Evolutionary conservation across 2,113 vertebrate genomes (phyloP).

Genomic region (Ranitomeya variabilis): DNA sequence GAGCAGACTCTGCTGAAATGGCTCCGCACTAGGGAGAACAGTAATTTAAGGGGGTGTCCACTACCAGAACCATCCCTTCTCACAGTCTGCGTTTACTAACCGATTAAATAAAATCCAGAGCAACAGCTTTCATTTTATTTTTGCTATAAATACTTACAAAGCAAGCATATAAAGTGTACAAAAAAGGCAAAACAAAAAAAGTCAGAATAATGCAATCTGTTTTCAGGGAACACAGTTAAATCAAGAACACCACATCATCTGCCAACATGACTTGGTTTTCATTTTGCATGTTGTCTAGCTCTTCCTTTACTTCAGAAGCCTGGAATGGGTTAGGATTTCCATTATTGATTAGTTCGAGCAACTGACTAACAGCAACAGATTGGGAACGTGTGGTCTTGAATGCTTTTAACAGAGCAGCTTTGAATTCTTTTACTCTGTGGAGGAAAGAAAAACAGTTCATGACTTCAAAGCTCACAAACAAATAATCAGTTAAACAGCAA

Average conservation of each 20-base stretch:
- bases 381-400: constrained; percentile 67
- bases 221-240: constrained; percentile 50
- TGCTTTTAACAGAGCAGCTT: constrained; percentile 65
- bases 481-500: background rate
- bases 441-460: background rate
- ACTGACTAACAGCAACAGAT: constrained; percentile 64
- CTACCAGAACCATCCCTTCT: too few species aligned
- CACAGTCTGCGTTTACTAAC: too few species aligned
- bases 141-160: constrained; percentile 24
- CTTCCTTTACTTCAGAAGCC: constrained; percentile 63
- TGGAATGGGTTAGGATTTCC: constrained; percentile 61
- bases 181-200: too few species aligned
- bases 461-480: too few species aligned
- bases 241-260: constrained; percentile 70
- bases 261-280: constrained; percentile 73
- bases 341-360: constrained; percentile 65
- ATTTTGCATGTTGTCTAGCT: constrained; percentile 68
- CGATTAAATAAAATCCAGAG: background rate
- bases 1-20: too few species aligned
- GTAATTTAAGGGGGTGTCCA: too few species aligned
- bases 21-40: too few species aligned
- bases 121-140: constrained; percentile 4
- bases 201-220: background rate
- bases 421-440: constrained; percentile 67
- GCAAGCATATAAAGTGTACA: background rate